Percentiles rank a stretch among this genome's conserved stretches.
Conservation (phyloP, 2,797 vertebrate species). For the Poeciliopsis gracilis region DNA sequence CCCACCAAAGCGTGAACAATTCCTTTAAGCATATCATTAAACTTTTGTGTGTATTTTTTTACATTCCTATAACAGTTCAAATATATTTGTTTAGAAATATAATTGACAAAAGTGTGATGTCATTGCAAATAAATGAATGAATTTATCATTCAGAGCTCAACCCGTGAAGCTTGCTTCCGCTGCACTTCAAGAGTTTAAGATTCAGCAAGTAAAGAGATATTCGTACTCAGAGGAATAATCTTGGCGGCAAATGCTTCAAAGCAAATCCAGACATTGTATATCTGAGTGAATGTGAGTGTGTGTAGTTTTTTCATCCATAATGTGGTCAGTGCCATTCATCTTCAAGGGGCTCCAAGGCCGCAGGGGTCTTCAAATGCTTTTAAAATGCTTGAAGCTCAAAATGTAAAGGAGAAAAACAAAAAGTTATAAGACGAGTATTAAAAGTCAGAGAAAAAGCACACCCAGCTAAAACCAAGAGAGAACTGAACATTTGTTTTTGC, state of each 20-base stretch:
- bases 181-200: slow-evolving; percentile 46
- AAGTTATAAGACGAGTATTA: slow-evolving; percentile 13
- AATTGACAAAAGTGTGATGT: neutral
- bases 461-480: neutral
- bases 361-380: slow-evolving; percentile 16
- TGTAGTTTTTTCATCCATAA: slow-evolving; percentile 27
- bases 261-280: slow-evolving; percentile 35
- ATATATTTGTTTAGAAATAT: neutral
- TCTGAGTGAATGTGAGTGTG: slow-evolving; percentile 22
- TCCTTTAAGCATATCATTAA: neutral
- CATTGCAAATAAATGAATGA: neutral
- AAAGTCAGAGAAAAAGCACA: neutral
- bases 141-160: slow-evolving; percentile 28
- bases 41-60: neutral
- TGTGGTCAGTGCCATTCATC: slow-evolving; percentile 37
- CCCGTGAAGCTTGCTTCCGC: slow-evolving; percentile 45
- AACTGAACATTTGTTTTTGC: slow-evolving; percentile 3
- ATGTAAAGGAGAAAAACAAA: neutral
- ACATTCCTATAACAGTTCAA: neutral
- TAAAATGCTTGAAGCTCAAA: slow-evolving; percentile 24
- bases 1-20: neutral
- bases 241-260: slow-evolving; percentile 54
- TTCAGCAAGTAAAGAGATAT: slow-evolving; percentile 48
- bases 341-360: neutral
- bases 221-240: slow-evolving; percentile 46